phyloP scores from a whole-genome alignment of 2,888 invertebrate genomes.

The Bimastos eiseni region DNA sequence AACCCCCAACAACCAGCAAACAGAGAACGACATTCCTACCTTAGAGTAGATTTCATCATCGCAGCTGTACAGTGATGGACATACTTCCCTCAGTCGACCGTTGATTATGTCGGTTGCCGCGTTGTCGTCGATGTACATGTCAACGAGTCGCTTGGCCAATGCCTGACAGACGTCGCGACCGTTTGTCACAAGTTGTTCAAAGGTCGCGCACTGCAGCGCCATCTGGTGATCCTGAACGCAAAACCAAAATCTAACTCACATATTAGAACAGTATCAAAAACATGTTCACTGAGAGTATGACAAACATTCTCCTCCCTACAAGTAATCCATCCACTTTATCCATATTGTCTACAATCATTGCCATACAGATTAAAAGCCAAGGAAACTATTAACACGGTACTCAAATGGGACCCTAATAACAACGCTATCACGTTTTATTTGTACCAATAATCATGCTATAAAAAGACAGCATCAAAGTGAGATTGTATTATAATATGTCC shows the following conservation, averaged over 20 bases:
- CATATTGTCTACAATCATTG: not conserved
- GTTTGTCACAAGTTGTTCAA: constrained; percentile 58
- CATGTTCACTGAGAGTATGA: not conserved
- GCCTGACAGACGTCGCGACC: constrained; percentile 62
- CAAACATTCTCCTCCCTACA: not conserved
- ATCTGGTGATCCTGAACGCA: constrained; percentile 68
- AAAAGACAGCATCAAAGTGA: no score
- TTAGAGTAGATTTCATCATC: constrained; percentile 96
- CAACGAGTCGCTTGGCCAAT: constrained; percentile 82
- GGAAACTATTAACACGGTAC: not conserved
- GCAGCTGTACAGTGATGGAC: constrained; percentile 87
- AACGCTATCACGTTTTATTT: no score
- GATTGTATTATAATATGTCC: no score
- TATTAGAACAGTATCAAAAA: not conserved
- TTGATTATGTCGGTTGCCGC: constrained; percentile 92
- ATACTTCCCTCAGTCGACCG: constrained; percentile 80
- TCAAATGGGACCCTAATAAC: no score
- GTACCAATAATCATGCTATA: no score
- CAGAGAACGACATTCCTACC: constrained; percentile 64
- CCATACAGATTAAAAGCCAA: not conserved
- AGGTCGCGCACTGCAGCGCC: constrained; percentile 68
- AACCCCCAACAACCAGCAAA: not conserved
- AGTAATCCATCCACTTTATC: not conserved
- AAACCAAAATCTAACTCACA: constrained; percentile 35
- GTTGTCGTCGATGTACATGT: constrained; percentile 90